Evolutionary conservation across 2,797 vertebrate species (phyloP).

Genomic region (Dromococcyx pavoninus): DNA sequence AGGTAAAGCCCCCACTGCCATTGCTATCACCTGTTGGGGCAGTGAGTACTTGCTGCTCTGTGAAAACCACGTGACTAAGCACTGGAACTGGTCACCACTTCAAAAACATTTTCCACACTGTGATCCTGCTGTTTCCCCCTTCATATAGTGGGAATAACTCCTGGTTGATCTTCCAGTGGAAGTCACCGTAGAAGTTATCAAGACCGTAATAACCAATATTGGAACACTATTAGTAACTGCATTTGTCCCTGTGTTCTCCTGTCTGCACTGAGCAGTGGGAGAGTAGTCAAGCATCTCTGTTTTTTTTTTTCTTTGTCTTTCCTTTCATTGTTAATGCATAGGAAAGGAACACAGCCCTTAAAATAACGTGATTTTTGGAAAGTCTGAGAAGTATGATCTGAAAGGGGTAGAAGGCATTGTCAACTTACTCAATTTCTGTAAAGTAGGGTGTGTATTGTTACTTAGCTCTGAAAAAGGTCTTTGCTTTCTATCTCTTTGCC

Average conservation of each 20-base stretch:
- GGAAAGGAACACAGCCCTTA: not conserved
- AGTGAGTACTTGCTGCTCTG: not conserved
- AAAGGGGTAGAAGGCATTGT: not conserved
- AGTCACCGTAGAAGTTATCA: not conserved
- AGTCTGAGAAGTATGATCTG: not conserved
- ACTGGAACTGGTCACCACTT: not conserved
- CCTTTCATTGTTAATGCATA: not conserved
- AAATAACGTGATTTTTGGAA: not conserved
- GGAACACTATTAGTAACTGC: not conserved
- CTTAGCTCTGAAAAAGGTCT: not conserved
- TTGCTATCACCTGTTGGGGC: not conserved
- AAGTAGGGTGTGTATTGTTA: not conserved
- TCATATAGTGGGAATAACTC: fast-evolving
- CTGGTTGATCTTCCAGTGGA: not conserved
- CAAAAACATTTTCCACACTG: not conserved
- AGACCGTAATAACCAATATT: not conserved
- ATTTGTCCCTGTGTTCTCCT: not conserved
- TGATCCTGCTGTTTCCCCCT: not conserved
- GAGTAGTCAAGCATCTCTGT: not conserved
- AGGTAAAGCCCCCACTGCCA: fast-evolving
- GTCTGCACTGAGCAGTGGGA: not conserved
- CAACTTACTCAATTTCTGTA: not conserved
- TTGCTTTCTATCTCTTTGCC: not conserved
- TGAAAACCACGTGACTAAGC: not conserved
- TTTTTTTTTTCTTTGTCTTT: not conserved